A percentile compares a stretch with the other conserved stretches of the same genome.
These are phyloP conservation scores for Eremophila alpestris DNA, from an alignment of 2,797 vertebrate species.

Conservation along the genomic window DNA sequence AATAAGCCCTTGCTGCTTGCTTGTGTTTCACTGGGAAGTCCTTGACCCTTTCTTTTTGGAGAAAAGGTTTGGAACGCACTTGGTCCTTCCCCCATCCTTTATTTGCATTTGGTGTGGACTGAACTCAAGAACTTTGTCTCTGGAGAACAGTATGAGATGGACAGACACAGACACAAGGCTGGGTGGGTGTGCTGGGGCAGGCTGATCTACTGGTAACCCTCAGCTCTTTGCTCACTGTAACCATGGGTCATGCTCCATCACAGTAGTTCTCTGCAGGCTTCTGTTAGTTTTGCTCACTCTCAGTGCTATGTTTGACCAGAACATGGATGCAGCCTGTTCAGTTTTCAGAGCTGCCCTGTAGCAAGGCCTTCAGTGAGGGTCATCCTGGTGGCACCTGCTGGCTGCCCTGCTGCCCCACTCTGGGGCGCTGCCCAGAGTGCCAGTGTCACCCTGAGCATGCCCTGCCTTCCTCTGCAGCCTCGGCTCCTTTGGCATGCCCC, in stretches of 20 bases:
- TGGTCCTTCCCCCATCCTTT: background rate
- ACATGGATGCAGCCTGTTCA: rapidly evolving
- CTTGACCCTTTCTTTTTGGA: background rate
- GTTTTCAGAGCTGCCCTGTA: background rate
- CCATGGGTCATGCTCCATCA: rapidly evolving
- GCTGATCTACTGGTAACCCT: background rate
- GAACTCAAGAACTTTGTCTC: background rate
- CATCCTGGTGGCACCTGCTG: background rate
- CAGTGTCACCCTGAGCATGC: background rate
- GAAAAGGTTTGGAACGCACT: background rate
- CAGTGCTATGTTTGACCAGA: rapidly evolving
- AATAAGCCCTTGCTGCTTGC: background rate
- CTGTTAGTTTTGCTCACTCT: background rate
- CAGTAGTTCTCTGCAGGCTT: background rate
- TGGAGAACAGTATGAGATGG: background rate
- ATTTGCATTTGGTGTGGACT: background rate
- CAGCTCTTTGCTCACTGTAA: background rate
- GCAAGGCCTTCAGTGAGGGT: background rate
- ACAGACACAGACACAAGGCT: background rate
- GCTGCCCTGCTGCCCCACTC: background rate
- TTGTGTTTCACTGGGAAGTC: background rate
- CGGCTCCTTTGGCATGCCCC: slow-evolving; percentile 83
- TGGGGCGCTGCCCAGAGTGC: background rate
- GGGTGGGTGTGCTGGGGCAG: background rate
- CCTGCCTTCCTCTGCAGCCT: slow-evolving; percentile 76